Conservation (phyloP, 2,888 invertebrate species). For the Cheilosia grossa region DNA sequence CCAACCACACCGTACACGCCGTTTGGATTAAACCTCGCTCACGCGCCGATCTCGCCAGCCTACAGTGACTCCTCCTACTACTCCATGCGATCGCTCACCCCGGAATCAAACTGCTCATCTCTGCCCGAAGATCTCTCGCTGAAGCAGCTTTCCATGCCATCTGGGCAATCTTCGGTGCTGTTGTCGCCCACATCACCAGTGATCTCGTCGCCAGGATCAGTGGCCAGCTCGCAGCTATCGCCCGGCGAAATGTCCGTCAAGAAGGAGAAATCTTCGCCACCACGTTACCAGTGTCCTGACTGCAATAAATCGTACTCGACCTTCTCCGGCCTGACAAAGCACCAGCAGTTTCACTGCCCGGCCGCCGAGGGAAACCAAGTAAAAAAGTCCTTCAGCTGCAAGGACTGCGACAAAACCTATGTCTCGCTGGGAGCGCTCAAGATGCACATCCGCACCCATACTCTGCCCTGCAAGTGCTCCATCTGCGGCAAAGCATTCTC, state of each 20-base stretch:
- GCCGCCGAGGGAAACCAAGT: slow-evolving; percentile 92
- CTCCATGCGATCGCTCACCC: slow-evolving; percentile 82
- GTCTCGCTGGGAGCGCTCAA: slow-evolving; percentile 97
- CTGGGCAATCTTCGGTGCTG: slow-evolving; percentile 60
- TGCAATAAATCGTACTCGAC: slow-evolving; percentile 98
- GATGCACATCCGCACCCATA: slow-evolving; percentile 99
- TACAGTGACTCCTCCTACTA: slow-evolving; percentile 83
- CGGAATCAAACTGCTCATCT: slow-evolving; percentile 81
- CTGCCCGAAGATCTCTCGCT: slow-evolving; percentile 82
- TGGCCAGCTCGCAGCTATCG: slow-evolving; percentile 44
- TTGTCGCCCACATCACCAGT: slow-evolving; percentile 75
- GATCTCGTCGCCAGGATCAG: slow-evolving; percentile 82
- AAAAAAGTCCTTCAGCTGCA: slow-evolving; percentile 97
- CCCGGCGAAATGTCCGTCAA: slow-evolving; percentile 70
- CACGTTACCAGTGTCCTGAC: slow-evolving; percentile 95
- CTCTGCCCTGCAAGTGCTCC: slow-evolving; percentile 97
- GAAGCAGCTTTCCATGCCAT: slow-evolving; percentile 78
- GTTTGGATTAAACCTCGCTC: slow-evolving; percentile 75
- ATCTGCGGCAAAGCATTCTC: slow-evolving; percentile 99
- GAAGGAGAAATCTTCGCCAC: slow-evolving; percentile 82
- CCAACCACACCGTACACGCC: slow-evolving; percentile 77
- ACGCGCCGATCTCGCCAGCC: slow-evolving; percentile 83
- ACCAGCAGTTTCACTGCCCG: slow-evolving; percentile 97
- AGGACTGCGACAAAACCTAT: slow-evolving; percentile 98
- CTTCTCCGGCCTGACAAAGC: slow-evolving; percentile 97